A percentile compares a stretch with the other conserved stretches of the same genome.
phyloP scores from a whole-genome alignment of 2,888 invertebrate genomes.

The Chrysodeixis includens region DNA sequence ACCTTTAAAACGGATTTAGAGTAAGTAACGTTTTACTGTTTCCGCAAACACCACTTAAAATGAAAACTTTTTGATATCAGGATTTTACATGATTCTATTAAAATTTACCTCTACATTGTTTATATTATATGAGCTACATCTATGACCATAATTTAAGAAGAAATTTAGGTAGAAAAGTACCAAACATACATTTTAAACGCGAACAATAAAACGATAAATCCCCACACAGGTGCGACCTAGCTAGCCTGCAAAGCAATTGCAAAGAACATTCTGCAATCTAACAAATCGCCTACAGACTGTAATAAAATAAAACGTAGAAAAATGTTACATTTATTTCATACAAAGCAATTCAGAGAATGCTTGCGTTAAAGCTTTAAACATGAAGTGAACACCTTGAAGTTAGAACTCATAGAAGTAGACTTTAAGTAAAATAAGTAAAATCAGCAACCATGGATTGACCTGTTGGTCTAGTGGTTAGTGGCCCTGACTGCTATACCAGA shows the following conservation, averaged over 20 bases:
- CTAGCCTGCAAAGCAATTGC: not conserved
- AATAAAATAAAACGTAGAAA: constrained; percentile 2
- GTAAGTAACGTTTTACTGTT: too few species aligned
- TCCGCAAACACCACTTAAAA: too few species aligned
- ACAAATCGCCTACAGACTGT: not conserved
- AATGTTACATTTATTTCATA: constrained; percentile 7
- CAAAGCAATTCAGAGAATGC: constrained; percentile 10
- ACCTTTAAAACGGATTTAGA: too few species aligned
- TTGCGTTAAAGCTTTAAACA: constrained; percentile 40
- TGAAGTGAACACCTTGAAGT: constrained; percentile 54
- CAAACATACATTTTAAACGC: not conserved
- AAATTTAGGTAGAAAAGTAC: not conserved
- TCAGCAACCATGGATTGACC: too few species aligned
- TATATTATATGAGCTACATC: not conserved
- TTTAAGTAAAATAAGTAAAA: constrained; percentile 32
- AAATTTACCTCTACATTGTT: not conserved
- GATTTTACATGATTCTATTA: too few species aligned
- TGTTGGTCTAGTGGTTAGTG: too few species aligned
- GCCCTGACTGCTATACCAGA: too few species aligned
- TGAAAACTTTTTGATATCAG: too few species aligned
- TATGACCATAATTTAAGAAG: not conserved
- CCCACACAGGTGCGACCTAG: constrained; percentile 1
- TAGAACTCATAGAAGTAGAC: constrained; percentile 46
- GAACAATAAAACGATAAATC: not conserved
- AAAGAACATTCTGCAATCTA: constrained; percentile 1